Conservation (phyloP, 2,113 vertebrate genomes). For the Oryzias curvinotus region DNA sequence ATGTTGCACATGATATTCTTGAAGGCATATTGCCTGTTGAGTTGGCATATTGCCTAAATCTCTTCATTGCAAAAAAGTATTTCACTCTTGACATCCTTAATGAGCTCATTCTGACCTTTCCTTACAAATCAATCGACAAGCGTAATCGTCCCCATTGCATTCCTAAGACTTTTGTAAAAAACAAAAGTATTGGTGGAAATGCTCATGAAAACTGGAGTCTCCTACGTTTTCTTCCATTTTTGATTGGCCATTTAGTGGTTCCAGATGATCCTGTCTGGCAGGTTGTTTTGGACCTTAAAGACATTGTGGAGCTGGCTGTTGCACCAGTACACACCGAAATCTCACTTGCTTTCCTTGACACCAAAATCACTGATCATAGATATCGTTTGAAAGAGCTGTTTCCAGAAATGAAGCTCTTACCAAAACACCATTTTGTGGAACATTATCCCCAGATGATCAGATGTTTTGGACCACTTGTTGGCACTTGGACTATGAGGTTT, state of each 20-base stretch:
- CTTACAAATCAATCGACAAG: slow-evolving; percentile 9
- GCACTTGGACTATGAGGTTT: background rate
- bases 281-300: slow-evolving; percentile 1
- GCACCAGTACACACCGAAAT: background rate
- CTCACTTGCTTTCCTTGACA: slow-evolving; percentile 1
- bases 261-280: slow-evolving; percentile 6
- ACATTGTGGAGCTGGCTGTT: slow-evolving; percentile 6
- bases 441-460: slow-evolving; percentile 13
- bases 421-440: slow-evolving; percentile 10
- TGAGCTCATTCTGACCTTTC: slow-evolving; percentile 6
- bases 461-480: slow-evolving; percentile 8
- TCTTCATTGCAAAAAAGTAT: background rate
- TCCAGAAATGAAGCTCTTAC: background rate
- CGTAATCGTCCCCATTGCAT: slow-evolving; percentile 11
- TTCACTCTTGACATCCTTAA: background rate
- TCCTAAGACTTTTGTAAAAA: background rate
- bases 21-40: background rate
- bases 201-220: slow-evolving; percentile 7
- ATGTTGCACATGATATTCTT: background rate
- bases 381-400: background rate
- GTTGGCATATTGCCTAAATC: background rate
- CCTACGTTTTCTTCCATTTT: background rate
- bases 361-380: slow-evolving; percentile 1
- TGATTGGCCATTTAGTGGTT: background rate
- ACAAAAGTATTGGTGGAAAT: slow-evolving; percentile 5